These are phyloP conservation scores for Notamacropus eugenii DNA, from an alignment of 2,797 vertebrate genomes.

Conservation along the genomic window DNA sequence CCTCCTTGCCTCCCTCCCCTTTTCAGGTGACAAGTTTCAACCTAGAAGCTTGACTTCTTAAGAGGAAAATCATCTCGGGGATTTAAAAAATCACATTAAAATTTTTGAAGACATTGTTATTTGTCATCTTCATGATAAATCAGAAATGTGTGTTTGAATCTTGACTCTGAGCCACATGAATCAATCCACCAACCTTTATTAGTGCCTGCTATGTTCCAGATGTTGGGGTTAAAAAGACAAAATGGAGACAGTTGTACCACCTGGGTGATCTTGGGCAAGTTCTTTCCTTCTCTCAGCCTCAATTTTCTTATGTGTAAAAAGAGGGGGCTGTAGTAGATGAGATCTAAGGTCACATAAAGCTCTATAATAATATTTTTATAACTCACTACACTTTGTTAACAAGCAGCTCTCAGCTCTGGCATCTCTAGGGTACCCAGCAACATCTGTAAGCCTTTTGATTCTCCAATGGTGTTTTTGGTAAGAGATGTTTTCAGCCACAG, in stretches of 20 bases:
- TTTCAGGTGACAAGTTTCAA: background rate
- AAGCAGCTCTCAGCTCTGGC: conserved; percentile 57
- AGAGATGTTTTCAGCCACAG: background rate
- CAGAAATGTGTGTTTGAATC: background rate
- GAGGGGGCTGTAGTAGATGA: background rate
- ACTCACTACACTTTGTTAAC: conserved; percentile 50
- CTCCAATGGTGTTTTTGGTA: conserved; percentile 56
- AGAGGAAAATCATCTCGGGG: background rate
- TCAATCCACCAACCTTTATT: background rate
- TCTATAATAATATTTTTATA: conserved; percentile 73
- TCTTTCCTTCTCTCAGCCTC: background rate
- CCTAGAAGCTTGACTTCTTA: background rate
- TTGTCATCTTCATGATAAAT: background rate
- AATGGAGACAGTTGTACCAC: background rate
- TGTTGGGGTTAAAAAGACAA: background rate
- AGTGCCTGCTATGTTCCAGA: background rate
- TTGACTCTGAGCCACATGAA: background rate
- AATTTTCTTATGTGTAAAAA: background rate
- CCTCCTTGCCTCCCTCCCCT: background rate
- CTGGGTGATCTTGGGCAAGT: background rate
- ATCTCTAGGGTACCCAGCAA: conserved; percentile 1
- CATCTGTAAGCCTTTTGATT: conserved; percentile 38
- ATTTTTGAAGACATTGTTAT: background rate
- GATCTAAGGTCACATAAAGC: background rate
- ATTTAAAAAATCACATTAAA: background rate